Base-by-base conservation (phyloP, 1,140 invertebrate species). In the Solen grandis region DNA sequence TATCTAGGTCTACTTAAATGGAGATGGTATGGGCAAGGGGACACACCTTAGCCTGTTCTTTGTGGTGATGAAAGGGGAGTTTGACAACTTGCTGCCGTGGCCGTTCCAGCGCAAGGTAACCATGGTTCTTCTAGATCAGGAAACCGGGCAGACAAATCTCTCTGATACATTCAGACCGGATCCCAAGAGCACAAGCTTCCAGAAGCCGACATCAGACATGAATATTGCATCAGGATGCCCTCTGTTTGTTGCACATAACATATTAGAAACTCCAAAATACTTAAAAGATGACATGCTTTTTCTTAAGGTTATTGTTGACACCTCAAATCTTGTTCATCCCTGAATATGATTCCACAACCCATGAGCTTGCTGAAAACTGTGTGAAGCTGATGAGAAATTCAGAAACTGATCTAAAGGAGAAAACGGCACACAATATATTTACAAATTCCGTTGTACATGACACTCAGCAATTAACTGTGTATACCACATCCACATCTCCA, bases 41-140 rank as follows among this genome's bases (percentile, higher is more conserved):
- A 88, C 85, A 16, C 86, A 90, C 76, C 59, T 91, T 66, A 89
- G 87, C 0, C 65, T 91, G 4, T 91, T 90, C 76, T 91, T 92
- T 83, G 89, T 90, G 1, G 46, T 92, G 14, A 90, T 91, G 91
- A 77, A 82, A 55, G 90, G 90, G 31, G 80, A 88, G 31, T 88
- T 86, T 76, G 91, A 92, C 74, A 77, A 82, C 13, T 38, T 91
- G n/a, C 69, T 91, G 33, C 60, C 54, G 19, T 92, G 89, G 90
- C 91, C 91, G 0, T 92, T 92, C 74, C 65, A 85, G 29, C 88
- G 89, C 54, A 89, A 90, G 74, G 90, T 91, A 31, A 88, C 82
- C 1, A 59, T 90, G 31, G 81, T 83, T 19, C 38, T 89, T n/a
- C 59, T 90, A 52, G 89, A 90, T 66, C 88, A 90, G 72, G 85